These are phyloP conservation scores for Melopsittacus undulatus DNA, from an alignment of 2,797 vertebrate species.

Conservation along the genomic window DNA sequence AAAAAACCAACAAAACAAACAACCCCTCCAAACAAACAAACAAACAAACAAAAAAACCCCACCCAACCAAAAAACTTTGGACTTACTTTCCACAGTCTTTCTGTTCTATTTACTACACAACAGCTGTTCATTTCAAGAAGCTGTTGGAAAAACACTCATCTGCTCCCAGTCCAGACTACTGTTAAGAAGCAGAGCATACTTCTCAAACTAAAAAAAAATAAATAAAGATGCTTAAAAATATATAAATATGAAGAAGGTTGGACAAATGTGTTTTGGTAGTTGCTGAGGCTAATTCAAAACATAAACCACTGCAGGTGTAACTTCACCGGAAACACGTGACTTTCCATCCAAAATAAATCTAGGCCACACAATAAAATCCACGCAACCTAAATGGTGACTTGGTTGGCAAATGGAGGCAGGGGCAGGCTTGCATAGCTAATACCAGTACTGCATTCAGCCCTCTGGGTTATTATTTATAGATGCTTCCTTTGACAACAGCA, in stretches of 20 bases:
- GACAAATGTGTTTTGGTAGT: not conserved
- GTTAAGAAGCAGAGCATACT: not conserved
- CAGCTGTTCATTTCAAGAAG: constrained; percentile 38
- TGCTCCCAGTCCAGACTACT: not conserved
- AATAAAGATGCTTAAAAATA: not conserved
- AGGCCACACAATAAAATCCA: not conserved
- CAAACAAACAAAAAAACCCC: too few species aligned
- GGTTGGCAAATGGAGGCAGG: not conserved
- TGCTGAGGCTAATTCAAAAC: not conserved
- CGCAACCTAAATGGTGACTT: not conserved
- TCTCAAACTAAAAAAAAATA: not conserved
- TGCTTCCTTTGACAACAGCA: not conserved
- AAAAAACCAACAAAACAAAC: not conserved
- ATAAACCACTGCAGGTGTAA: not conserved
- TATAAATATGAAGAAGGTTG: not conserved
- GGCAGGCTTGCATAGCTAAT: not conserved
- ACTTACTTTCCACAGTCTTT: not conserved
- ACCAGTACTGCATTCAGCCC: not conserved
- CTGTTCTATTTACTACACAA: not conserved
- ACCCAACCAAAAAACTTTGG: not conserved
- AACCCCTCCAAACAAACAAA: not conserved
- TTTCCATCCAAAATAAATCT: constrained; percentile 3
- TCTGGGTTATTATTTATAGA: not conserved
- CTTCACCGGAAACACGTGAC: not conserved
- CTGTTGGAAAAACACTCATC: not conserved